Conservation (phyloP, 2,888 invertebrate genomes). For the Volucella bombylans region DNA sequence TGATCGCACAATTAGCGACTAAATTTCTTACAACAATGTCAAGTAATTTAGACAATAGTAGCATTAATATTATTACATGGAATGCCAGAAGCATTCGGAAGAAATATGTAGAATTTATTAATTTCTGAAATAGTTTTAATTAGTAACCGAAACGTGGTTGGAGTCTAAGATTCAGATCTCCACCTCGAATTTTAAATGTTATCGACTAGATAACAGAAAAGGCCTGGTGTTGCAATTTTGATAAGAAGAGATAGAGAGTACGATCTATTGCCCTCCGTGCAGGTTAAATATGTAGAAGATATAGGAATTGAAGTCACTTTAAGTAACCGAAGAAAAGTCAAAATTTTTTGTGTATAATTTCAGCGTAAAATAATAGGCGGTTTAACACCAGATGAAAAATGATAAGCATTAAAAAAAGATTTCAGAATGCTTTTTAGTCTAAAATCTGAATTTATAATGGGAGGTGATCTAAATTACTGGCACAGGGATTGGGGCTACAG, state of each 20-base stretch:
- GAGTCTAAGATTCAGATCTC: constrained; percentile 14
- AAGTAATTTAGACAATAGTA: too few relatives aligned
- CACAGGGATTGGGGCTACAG: constrained; percentile 10
- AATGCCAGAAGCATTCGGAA: constrained; percentile 42
- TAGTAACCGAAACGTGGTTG: constrained; percentile 10
- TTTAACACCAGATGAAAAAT: too few relatives aligned
- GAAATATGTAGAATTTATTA: constrained; percentile 15
- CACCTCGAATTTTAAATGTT: too few relatives aligned
- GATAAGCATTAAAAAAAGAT: not conserved
- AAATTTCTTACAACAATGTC: constrained; percentile 30
- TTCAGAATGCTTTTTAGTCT: not conserved
- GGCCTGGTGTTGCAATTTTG: constrained; percentile 35
- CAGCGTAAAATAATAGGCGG: too few relatives aligned
- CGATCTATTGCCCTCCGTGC: not conserved
- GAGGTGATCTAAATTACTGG: too few relatives aligned
- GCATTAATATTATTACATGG: too few relatives aligned
- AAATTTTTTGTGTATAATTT: not conserved
- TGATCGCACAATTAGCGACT: constrained; percentile 42
- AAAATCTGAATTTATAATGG: not conserved
- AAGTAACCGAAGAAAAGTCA: not conserved
- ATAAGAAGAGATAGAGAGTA: not conserved
- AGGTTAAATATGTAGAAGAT: not conserved
- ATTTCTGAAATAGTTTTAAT: constrained; percentile 31
- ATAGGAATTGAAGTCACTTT: constrained; percentile 10
- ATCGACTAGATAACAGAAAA: not conserved